Percentiles rank a stretch among this genome's conserved stretches.
Evolutionary conservation across 2,888 invertebrate species (phyloP).

Genomic region (Hypena proboscidalis): DNA sequence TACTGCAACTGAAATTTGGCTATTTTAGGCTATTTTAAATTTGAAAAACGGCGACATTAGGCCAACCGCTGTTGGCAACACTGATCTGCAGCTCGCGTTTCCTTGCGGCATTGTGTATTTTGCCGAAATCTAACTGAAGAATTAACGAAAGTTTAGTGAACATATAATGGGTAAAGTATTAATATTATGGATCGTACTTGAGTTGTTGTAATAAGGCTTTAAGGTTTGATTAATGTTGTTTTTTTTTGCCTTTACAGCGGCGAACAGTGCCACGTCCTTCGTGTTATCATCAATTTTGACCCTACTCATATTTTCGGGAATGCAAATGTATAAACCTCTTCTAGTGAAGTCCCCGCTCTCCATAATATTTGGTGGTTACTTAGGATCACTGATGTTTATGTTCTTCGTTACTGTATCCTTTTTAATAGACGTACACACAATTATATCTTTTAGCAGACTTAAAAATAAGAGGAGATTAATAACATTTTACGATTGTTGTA

Average conservation of each 20-base stretch:
- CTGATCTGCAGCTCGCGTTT: too few species aligned
- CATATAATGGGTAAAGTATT: conserved; percentile 42
- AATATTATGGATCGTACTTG: not conserved
- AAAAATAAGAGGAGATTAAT: too few species aligned
- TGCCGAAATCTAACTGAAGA: conserved; percentile 6
- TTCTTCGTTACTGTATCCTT: conserved; percentile 92
- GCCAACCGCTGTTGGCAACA: too few species aligned
- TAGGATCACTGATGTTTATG: conserved; percentile 94
- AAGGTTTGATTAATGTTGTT: conserved; percentile 20
- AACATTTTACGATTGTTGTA: too few species aligned
- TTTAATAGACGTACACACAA: too few species aligned
- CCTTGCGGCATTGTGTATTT: conserved; percentile 16
- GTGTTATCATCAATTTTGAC: conserved; percentile 92
- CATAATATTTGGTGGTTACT: conserved; percentile 95
- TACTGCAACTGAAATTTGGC: too few species aligned
- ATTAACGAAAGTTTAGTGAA: not conserved
- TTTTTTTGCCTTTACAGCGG: conserved; percentile 82
- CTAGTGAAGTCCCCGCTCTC: conserved; percentile 92
- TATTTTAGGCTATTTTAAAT: too few species aligned
- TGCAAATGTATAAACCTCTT: conserved; percentile 96
- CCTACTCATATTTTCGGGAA: conserved; percentile 94
- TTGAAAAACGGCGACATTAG: too few species aligned
- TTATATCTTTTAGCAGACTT: too few species aligned
- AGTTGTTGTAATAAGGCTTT: not conserved
- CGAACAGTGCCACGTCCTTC: conserved; percentile 90